phyloP scores from a whole-genome alignment of 2,797 vertebrate species.

The Manis pentadactyla region DNA sequence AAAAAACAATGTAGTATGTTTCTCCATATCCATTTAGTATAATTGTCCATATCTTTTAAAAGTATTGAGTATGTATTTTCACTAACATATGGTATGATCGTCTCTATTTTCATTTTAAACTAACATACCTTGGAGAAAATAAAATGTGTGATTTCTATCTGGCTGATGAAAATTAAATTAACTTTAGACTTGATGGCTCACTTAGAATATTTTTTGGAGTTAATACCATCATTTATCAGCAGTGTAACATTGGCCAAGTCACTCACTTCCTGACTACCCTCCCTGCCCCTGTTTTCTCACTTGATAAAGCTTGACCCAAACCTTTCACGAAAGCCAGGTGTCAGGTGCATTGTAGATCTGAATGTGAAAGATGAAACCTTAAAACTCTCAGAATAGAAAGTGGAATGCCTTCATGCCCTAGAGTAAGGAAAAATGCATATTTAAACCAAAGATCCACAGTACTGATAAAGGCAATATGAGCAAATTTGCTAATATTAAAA shows the following conservation, averaged over 20 bases:
- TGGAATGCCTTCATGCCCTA: not conserved
- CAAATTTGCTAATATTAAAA: not conserved
- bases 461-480: not conserved
- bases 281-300: not conserved
- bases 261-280: not conserved
- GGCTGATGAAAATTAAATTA: not conserved
- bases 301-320: not conserved
- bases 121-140: not conserved
- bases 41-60: not conserved
- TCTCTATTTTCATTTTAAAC: not conserved
- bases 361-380: not conserved
- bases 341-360: not conserved
- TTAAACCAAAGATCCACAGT: not conserved
- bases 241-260: not conserved
- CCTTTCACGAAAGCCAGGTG: not conserved
- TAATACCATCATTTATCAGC: not conserved
- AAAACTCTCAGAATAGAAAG: not conserved
- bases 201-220: not conserved
- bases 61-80: not conserved
- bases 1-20: not conserved
- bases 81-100: not conserved
- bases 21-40: not conserved
- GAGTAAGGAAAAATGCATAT: not conserved
- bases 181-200: not conserved
- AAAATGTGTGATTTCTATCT: not conserved